A percentile compares a stretch with the other conserved stretches of the same genome.
phyloP scores from a whole-genome alignment of 2,888 invertebrate genomes.

The Epinotia demarniana region DNA sequence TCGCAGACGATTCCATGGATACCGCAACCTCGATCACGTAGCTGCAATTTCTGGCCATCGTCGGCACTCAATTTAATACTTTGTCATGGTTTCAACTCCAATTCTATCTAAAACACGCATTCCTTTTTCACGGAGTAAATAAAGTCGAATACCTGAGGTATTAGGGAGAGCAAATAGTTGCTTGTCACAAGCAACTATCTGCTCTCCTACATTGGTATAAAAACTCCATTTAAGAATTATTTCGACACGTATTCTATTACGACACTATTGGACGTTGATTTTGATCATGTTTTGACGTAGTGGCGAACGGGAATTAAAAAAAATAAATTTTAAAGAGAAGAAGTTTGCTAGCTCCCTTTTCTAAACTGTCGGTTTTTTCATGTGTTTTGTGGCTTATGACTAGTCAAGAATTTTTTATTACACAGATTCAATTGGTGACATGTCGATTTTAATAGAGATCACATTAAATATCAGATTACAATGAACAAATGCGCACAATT shows the following conservation, averaged over 20 bases:
- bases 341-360: no score
- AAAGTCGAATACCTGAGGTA: background rate
- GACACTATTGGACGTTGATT: background rate
- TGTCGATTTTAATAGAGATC: background rate
- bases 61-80: slow-evolving; percentile 52
- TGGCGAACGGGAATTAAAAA: no score
- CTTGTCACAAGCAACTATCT: no score
- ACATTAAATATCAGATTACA: background rate
- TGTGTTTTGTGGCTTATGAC: no score
- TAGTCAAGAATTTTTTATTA: no score
- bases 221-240: background rate
- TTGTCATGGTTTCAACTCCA: slow-evolving; percentile 52
- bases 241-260: background rate
- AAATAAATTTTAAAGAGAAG: no score
- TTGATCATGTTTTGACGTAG: background rate
- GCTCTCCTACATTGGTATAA: no score
- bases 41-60: slow-evolving; percentile 56
- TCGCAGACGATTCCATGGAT: slow-evolving; percentile 12
- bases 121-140: slow-evolving; percentile 17
- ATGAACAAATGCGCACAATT: slow-evolving; percentile 9
- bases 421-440: background rate
- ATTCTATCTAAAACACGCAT: slow-evolving; percentile 54
- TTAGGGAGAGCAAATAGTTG: background rate
- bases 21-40: slow-evolving; percentile 44
- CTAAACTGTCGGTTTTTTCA: no score